Percentiles rank a stretch among this genome's conserved stretches.
These are phyloP conservation scores for Idaea dimidiata DNA, from an alignment of 2,888 invertebrate species.

Conservation along the genomic window DNA sequence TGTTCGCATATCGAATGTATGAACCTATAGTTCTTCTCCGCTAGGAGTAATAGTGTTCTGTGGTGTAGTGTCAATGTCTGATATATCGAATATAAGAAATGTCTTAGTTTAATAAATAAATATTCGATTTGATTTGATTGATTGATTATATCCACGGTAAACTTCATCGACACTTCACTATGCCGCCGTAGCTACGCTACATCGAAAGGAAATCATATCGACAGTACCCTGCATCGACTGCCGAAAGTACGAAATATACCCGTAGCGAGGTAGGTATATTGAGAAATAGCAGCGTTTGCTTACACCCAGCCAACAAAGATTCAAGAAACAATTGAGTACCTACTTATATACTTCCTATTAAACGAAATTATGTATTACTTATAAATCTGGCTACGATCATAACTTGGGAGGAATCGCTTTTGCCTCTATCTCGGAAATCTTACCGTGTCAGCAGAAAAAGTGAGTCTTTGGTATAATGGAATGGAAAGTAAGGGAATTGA, in stretches of 20 bases:
- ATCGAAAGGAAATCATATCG: too few species aligned
- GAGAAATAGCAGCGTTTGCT: slow-evolving; percentile 2
- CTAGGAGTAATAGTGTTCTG: too few species aligned
- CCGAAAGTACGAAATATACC: neutral
- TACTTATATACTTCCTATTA: neutral
- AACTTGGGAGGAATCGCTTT: neutral
- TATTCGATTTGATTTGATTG: too few species aligned
- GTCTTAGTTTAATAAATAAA: too few species aligned
- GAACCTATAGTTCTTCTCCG: too few species aligned
- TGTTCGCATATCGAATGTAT: too few species aligned
- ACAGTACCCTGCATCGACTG: too few species aligned
- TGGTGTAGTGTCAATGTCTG: too few species aligned
- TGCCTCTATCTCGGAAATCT: neutral
- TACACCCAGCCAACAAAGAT: slow-evolving; percentile 4
- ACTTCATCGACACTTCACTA: too few species aligned
- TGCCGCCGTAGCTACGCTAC: too few species aligned
- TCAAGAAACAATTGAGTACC: slow-evolving; percentile 4
- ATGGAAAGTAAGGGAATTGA: neutral
- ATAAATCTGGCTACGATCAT: neutral
- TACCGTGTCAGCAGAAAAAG: neutral
- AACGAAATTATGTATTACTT: neutral
- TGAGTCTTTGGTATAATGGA: neutral
- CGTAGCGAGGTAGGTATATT: slow-evolving; percentile 3
- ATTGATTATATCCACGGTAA: too few species aligned
- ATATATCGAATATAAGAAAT: too few species aligned